Percentiles rank a stretch among this genome's conserved stretches.
Conservation (phyloP, 2,888 invertebrate species). For the Syrista parreyssii region DNA sequence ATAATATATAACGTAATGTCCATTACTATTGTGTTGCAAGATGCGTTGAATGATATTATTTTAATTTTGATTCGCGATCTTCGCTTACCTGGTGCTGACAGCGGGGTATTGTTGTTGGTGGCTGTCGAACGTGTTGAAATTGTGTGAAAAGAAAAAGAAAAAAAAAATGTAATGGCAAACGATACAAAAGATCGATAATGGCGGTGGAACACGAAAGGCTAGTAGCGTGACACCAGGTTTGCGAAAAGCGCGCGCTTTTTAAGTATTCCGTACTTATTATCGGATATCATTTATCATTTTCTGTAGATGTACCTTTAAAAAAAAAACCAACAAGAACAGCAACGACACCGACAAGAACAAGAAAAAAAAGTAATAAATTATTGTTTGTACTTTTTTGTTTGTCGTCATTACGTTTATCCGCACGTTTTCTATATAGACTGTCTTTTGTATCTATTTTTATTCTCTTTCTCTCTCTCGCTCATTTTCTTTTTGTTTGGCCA, state of each 20-base stretch:
- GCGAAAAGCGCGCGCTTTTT: constrained; percentile 19
- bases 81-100: neutral
- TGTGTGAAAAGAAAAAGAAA: too few relatives aligned
- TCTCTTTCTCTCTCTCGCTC: neutral
- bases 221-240: neutral
- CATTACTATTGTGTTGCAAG: constrained; percentile 48
- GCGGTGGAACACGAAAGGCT: too few relatives aligned
- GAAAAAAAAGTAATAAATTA: constrained; percentile 55
- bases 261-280: constrained; percentile 54
- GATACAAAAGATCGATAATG: too few relatives aligned
- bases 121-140: too few relatives aligned
- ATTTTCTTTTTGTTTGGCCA: too few relatives aligned
- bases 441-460: constrained; percentile 34
- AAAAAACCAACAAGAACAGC: too few relatives aligned
- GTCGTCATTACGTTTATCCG: too few relatives aligned
- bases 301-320: constrained; percentile 54
- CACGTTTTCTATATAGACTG: too few relatives aligned
- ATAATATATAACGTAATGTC: constrained; percentile 41
- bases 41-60: constrained; percentile 50
- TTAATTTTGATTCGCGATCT: constrained; percentile 28
- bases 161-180: too few relatives aligned
- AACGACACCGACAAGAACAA: too few relatives aligned
- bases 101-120: too few relatives aligned
- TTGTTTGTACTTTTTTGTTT: constrained; percentile 58
- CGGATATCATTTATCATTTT: constrained; percentile 47